Percentiles rank a stretch among this genome's conserved stretches.
These are phyloP conservation scores for Rousettus madagascariensis DNA, from an alignment of 2,797 vertebrate genomes.

Conservation along the genomic window DNA sequence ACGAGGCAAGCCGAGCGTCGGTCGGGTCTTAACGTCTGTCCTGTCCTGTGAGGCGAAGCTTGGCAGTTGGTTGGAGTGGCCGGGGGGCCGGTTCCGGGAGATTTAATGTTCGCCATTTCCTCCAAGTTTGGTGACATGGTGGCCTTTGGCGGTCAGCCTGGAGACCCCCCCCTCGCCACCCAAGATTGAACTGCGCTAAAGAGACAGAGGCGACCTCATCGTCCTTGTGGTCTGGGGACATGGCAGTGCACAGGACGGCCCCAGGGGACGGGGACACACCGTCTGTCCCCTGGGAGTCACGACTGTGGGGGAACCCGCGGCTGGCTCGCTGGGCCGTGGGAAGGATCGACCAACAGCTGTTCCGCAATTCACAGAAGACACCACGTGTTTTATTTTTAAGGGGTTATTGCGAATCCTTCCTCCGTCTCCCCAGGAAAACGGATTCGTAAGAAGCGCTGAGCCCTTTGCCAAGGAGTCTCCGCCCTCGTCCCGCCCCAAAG, in stretches of 20 bases:
- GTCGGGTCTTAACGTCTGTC: background rate
- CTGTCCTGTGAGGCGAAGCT: background rate
- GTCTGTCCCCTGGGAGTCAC: background rate
- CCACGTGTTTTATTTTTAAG: background rate
- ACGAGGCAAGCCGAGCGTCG: background rate
- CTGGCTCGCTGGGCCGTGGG: fast-evolving
- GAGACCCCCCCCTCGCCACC: background rate
- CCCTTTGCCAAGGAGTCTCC: fast-evolving
- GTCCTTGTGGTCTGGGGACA: background rate
- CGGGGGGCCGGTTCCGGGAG: background rate
- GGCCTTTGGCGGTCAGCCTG: too few species aligned
- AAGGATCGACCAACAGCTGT: fast-evolving
- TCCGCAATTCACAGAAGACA: background rate
- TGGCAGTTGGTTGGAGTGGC: background rate
- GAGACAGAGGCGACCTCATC: background rate
- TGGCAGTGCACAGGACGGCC: fast-evolving
- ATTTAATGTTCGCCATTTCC: background rate
- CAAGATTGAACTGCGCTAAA: background rate
- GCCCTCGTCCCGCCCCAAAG: background rate
- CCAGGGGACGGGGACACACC: fast-evolving
- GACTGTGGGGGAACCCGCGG: fast-evolving
- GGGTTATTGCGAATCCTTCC: background rate
- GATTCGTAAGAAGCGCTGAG: too few species aligned
- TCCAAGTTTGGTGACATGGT: background rate
- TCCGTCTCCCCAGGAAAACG: too few species aligned